Percentiles rank a stretch among this genome's conserved stretches.
phyloP scores from a whole-genome alignment of 1,140 invertebrate genomes.

The Vanessa tameamea region DNA sequence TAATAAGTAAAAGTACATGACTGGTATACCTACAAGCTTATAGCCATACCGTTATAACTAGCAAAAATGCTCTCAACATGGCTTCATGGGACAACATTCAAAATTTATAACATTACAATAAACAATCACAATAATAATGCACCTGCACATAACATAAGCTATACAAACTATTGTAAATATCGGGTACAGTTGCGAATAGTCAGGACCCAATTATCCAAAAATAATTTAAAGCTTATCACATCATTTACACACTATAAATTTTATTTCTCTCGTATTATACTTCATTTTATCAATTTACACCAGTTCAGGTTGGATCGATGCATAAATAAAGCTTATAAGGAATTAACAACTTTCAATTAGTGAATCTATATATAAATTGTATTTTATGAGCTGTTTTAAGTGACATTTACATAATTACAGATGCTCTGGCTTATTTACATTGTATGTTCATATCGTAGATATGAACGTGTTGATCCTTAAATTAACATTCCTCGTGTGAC shows the following conservation, averaged over 20 bases:
- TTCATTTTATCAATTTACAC: conserved; percentile 14
- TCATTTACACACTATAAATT: conserved; percentile 56
- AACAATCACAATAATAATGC: conserved; percentile 72
- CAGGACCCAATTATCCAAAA: conserved; percentile 60
- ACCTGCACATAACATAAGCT: conserved; percentile 55
- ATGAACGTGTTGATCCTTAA: not conserved
- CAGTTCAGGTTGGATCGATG: conserved; percentile 22
- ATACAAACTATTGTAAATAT: conserved; percentile 58
- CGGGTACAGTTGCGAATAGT: conserved; percentile 41
- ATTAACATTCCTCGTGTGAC: not conserved
- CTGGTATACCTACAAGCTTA: conserved; percentile 16
- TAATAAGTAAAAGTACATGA: conserved; percentile 5
- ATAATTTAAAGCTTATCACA: conserved; percentile 80
- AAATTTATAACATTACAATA: conserved; percentile 44
- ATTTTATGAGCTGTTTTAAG: conserved; percentile 40
- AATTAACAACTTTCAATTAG: conserved; percentile 18
- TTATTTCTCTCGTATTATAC: conserved; percentile 30
- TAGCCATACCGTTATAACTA: conserved; percentile 19
- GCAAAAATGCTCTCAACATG: conserved; percentile 37
- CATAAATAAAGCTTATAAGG: conserved; percentile 13
- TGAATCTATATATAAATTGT: conserved; percentile 35
- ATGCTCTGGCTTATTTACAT: conserved; percentile 43
- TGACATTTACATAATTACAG: conserved; percentile 54
- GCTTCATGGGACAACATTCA: conserved; percentile 8
- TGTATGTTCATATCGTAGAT: not conserved